Conservation (phyloP, 1,140 invertebrate genomes). For the Chelonus insularis region DNA sequence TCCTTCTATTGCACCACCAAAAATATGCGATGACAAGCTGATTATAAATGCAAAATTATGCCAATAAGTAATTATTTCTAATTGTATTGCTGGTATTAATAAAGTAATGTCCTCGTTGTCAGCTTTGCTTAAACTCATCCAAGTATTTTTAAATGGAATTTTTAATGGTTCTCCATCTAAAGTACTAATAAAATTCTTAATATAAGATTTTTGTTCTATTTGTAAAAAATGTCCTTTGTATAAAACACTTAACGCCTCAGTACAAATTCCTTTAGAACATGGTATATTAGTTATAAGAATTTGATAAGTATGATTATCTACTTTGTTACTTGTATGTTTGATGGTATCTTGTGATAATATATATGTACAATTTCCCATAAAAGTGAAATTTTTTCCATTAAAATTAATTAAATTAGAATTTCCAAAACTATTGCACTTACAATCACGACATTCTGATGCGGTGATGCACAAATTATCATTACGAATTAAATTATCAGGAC, state of each 20-base stretch:
- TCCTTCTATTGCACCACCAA: conserved; percentile 73
- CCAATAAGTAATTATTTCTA: conserved; percentile 44
- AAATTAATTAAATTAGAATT: conserved; percentile 74
- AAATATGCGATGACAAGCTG: conserved; percentile 70
- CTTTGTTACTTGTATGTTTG: conserved; percentile 30
- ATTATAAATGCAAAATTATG: conserved; percentile 67
- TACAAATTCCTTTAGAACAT: conserved; percentile 64
- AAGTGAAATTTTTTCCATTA: conserved; percentile 71
- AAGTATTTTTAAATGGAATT: conserved; percentile 44
- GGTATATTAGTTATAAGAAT: conserved; percentile 65
- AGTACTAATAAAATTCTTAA: conserved; percentile 1
- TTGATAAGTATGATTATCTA: conserved; percentile 67
- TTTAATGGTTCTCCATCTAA: conserved; percentile 49
- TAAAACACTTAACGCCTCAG: conserved; percentile 66
- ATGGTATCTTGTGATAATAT: conserved; percentile 69
- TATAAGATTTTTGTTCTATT: conserved; percentile 5
- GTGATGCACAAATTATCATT: conserved; percentile 71
- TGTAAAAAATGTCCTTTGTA: conserved; percentile 56
- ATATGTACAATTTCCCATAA: conserved; percentile 80
- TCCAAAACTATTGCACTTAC: conserved; percentile 73
- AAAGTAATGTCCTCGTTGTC: conserved; percentile 51
- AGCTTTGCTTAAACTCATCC: conserved; percentile 52
- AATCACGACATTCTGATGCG: conserved; percentile 74
- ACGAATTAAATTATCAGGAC: conserved; percentile 74
- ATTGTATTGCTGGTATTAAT: conserved; percentile 52